Base-by-base conservation (phyloP, 2,797 vertebrate species). In the Mastacembelus armatus region DNA sequence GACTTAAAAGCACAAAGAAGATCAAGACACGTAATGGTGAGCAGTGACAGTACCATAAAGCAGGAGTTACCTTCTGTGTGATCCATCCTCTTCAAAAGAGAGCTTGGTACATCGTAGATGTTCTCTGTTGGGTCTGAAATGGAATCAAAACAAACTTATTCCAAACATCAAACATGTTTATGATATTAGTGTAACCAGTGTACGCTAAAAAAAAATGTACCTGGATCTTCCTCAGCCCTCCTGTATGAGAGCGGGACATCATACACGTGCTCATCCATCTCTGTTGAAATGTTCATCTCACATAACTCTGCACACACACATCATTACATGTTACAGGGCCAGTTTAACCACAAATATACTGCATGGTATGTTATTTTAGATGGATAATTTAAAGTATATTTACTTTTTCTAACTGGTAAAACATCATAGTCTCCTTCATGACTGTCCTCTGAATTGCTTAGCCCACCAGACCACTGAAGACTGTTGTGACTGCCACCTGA, bases 61-160 rank as follows among this genome's bases (percentile, higher is more conserved):
- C 4, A 38, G 22, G 14, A 43, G 71, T 87, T 83, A 93, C 92
- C 91, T 54, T 3, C 32, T 11, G 27, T 50, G 18, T 51, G 40
- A 60, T 70, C 74, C 35, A 21, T 16, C 21, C 6, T 80, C 66
- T 77, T 89, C 59, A 92, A 2, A 21, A 89, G 56, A 26, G 64
- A 47, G 39, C 85, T 92, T 0, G 93, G 94, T 1, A 93, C 79
- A 0, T 93, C 92, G 21, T 94, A 94, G 43, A 93, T 81, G 51
- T 33, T 77, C 15, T 94, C 94, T 33, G 60, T 44, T 18, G 50
- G 18, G 1, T 71, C 80, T 89, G 59, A 61, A 66, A 61, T 10
- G 0, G 10, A 40, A 14, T 21, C 1, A 29, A 12, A 38, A 70
- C 21, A 39, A 26, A 5, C 15, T 30, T 7, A 14, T 3, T 61